Evolutionary conservation across 2,113 vertebrate species (phyloP), one percentile per base, ranked within the genome.

Genomic region (Chionomys nivalis): DNA sequence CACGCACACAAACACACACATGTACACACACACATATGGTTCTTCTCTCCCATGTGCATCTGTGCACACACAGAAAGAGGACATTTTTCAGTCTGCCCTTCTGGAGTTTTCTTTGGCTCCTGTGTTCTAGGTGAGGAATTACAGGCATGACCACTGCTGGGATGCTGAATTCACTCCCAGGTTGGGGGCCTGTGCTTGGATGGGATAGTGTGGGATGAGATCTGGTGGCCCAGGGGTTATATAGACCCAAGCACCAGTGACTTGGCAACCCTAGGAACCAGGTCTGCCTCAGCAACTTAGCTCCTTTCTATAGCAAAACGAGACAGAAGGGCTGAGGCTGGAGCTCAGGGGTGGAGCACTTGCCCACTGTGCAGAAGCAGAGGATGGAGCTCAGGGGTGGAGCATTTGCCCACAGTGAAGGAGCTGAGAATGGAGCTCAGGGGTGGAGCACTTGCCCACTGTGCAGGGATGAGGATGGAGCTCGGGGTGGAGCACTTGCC

Each of bases 121-220:
- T 49, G 26, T 31, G 66, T 42, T 3, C 39, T 52, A 12, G 21
- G 21, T 16, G 47, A 66, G 77, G 68, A 42, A 31, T 33, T 14
- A 39, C 28, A 44, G 42, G 28, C 39, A 28, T 65, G 49, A 31
- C 31, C 49, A 1, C 7, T 17, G 75, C 63, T 68, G 39, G 17
- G 58, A n/a, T 23, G 33, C 19, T 11, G 4, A 1, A 0, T 28
- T 24, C 39, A 68, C 6, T 26, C 23, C 16, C 49, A 72, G 2
- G 7, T n/a, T 66, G 88, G 73, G 61, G 21, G 24, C 44, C 28
- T 17, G 23, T 68, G 66, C 36, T 24, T 44, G 2, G 58, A 10
- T 14, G 26, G 13, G 14, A 17, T 8, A 2, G 52, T 8, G 3
- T 83, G 81, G 10, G 16, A 16, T 42, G n/a, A 63, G 55, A 17